Conservation (phyloP, 1,140 invertebrate genomes). For the Neelides sp. region DNA sequence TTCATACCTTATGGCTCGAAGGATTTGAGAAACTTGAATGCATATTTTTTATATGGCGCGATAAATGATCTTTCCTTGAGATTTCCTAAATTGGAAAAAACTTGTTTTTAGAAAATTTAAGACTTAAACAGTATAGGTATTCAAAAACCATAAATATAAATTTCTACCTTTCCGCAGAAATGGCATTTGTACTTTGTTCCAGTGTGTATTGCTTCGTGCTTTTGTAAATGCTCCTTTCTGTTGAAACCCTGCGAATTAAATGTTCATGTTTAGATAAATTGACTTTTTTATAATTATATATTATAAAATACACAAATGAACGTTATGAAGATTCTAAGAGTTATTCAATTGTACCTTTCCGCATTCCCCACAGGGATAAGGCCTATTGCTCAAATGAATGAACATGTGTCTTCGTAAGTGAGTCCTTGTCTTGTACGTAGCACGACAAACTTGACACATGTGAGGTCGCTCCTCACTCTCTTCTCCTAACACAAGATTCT, state of each 20-base stretch:
- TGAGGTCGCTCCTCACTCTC: slow-evolving; percentile 9
- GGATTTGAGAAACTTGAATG: not conserved
- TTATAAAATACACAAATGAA: not conserved
- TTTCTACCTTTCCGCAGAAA: slow-evolving; percentile 6
- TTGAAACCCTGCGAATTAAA: slow-evolving; percentile 4
- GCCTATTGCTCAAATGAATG: slow-evolving; percentile 22
- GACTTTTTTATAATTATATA: not conserved
- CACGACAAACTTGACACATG: slow-evolving; percentile 22
- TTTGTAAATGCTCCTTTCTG: slow-evolving; percentile 8
- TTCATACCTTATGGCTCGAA: too few relatives aligned
- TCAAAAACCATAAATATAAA: too few relatives aligned
- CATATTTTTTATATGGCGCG: slow-evolving; percentile 9
- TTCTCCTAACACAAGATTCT: slow-evolving; percentile 9
- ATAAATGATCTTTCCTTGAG: slow-evolving; percentile 5
- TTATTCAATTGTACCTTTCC: not conserved
- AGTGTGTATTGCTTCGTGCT: slow-evolving; percentile 11
- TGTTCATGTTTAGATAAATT: not conserved
- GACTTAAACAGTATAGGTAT: too few relatives aligned
- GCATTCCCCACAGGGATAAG: slow-evolving; percentile 21
- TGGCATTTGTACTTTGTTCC: slow-evolving; percentile 7
- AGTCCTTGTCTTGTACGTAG: slow-evolving; percentile 28
- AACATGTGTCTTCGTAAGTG: slow-evolving; percentile 29
- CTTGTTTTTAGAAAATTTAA: too few relatives aligned
- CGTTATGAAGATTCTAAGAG: not conserved
- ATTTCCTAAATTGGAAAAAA: too few relatives aligned